Evolutionary conservation across 2,113 vertebrate species (phyloP).

Genomic region (Psilopogon haemacephalus): DNA sequence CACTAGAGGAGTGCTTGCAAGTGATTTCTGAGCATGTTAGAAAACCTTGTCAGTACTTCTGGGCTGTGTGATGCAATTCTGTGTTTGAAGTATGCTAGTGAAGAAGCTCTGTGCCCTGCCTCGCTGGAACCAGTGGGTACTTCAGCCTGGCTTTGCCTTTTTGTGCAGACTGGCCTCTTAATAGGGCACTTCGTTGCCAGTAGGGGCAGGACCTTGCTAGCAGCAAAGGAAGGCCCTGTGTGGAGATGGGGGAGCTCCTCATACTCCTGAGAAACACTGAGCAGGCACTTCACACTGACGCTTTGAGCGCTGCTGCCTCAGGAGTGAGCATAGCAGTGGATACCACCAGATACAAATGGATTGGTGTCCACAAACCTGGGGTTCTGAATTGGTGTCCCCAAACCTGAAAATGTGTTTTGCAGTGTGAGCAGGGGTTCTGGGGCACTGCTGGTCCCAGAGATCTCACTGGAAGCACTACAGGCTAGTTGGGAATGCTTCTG

Average conservation of each 20-base stretch:
- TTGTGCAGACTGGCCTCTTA: not conserved
- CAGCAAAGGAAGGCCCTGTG: fast-evolving
- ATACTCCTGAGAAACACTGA: fast-evolving
- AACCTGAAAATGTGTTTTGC: not conserved
- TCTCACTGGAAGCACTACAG: not conserved
- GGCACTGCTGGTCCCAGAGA: not conserved
- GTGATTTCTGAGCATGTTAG: not conserved
- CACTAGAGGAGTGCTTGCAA: not conserved
- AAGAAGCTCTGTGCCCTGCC: not conserved
- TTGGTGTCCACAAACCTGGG: too few species aligned
- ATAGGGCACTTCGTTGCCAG: not conserved
- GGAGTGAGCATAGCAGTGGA: not conserved
- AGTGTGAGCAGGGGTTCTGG: not conserved
- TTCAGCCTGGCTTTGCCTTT: not conserved
- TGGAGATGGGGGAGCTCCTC: not conserved
- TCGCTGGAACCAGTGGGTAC: not conserved
- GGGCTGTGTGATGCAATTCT: not conserved
- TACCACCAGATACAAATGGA: not conserved
- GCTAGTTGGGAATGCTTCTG: not conserved
- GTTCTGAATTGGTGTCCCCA: not conserved
- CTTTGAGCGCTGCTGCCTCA: fast-evolving
- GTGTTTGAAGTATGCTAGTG: not conserved
- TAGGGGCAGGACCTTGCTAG: not conserved
- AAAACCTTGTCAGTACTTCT: fast-evolving
- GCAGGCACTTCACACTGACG: not conserved